Percentiles rank a stretch among this genome's conserved stretches.
Conservation (phyloP, 1,140 invertebrate species). For the Bombus confusus region DNA sequence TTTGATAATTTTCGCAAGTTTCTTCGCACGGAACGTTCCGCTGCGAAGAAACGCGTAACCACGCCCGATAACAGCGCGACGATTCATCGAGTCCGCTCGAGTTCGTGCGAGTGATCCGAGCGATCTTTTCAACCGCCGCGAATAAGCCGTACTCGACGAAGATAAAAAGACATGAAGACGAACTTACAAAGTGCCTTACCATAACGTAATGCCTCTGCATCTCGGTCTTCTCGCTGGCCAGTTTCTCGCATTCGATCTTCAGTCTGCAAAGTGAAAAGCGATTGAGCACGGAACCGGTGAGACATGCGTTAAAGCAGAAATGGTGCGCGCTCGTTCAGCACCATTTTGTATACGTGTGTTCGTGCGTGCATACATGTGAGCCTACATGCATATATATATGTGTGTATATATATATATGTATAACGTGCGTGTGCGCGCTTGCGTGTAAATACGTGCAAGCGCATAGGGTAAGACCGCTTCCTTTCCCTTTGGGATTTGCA, state of each 20-base stretch:
- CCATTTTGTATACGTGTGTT: not conserved
- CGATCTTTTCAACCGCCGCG: slow-evolving; percentile 4
- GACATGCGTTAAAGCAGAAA: slow-evolving; percentile 30
- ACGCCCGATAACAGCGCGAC: too few species aligned
- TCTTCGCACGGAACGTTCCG: too few species aligned
- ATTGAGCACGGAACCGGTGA: slow-evolving; percentile 17
- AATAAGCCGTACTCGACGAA: slow-evolving; percentile 21
- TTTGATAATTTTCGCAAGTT: too few species aligned
- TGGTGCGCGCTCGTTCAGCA: not conserved
- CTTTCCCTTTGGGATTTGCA: slow-evolving; percentile 64
- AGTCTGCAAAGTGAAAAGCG: slow-evolving; percentile 83
- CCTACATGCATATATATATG: not conserved
- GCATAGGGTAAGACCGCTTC: not conserved
- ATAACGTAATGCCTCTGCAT: slow-evolving; percentile 99
- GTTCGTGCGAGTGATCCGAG: not conserved
- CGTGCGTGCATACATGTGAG: accelerated
- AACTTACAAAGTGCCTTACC: slow-evolving; percentile 86
- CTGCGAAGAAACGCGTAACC: too few species aligned
- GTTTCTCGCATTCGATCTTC: slow-evolving; percentile 94
- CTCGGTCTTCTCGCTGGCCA: slow-evolving; percentile 98
- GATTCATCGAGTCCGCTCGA: too few species aligned
- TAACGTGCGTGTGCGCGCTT: not conserved
- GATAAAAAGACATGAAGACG: slow-evolving; percentile 54
- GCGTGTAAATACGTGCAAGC: not conserved
- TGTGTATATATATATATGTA: too few species aligned